Evolutionary conservation across 1,140 invertebrate species (phyloP), one percentile per base, ranked within the genome.

Genomic region (Brachionus plicatilis): DNA sequence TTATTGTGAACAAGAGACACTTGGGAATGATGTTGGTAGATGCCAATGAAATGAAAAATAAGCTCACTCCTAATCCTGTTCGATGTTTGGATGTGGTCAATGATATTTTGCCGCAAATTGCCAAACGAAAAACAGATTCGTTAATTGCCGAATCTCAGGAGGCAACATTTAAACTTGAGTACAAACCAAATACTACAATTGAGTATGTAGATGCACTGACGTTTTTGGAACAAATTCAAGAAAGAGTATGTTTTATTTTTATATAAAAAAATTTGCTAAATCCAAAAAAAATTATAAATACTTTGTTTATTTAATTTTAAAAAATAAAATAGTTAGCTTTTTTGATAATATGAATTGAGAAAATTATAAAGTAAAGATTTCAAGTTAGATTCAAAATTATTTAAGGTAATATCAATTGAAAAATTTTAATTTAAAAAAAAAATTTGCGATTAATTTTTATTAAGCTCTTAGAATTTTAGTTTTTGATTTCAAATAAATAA

Each of bases 21-120:
- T 87, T 92, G 75, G 94, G 94, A 1, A 88, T 95, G 33, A 88
- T 95, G 56, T 90, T 92, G 79, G 87, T 95, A 6, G 92, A 93
- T 84, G 90, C 93, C 17, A 87, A 89, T n/a, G 91, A 92, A 45
- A 94, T 95, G 87, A 94, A 94, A 88, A 91, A 91, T 24, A 88
- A 92, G 24, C 91, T 93, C 24, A 90, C 92, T 12, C 92, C 93
- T 0, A 93, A 93, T 60, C 93, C 94, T 2, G 88, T 91, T 5
- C 50, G 65, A 66, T 68, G 85, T 43, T 86, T 85, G 14, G 84
- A 90, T 88, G 86, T 87, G 12, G 87, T 90, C 8, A 88, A 90
- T 85, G 87, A 88, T 47, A 85, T 90, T 70, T 80, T 91, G 68
- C 90, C 90, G 20, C 86, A 91, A 43, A 88, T 93, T 85, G 93